Conservation (phyloP, 2,888 invertebrate genomes). For the Amphimallon solstitiale region DNA sequence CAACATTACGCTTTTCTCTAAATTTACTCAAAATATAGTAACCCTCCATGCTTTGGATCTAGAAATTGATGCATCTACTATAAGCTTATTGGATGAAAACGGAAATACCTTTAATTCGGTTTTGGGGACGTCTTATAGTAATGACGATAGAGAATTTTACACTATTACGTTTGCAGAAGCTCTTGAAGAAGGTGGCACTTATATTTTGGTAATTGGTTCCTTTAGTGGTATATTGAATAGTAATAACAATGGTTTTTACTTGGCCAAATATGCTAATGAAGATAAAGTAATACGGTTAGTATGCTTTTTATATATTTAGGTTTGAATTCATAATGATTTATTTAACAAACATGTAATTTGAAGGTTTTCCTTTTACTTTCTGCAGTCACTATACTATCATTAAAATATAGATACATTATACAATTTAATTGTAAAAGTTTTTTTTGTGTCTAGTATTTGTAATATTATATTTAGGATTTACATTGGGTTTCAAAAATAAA, state of each 20-base stretch:
- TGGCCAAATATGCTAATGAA: slow-evolving; percentile 31
- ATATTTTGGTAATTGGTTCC: slow-evolving; percentile 8
- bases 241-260: slow-evolving; percentile 31
- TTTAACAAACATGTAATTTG: no score
- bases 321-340: no score
- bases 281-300: slow-evolving; percentile 5
- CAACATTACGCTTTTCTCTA: not conserved
- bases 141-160: slow-evolving; percentile 18
- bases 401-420: no score
- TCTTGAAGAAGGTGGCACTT: not conserved
- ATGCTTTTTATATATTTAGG: not conserved
- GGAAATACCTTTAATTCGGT: not conserved
- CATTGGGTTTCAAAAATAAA: no score
- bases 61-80: not conserved
- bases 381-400: no score
- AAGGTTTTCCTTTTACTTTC: no score
- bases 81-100: slow-evolving; percentile 1
- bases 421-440: no score
- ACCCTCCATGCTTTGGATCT: slow-evolving; percentile 15
- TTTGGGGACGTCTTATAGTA: slow-evolving; percentile 7
- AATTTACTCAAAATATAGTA: not conserved
- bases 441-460: no score
- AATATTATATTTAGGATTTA: no score
- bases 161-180: slow-evolving; percentile 6
- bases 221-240: slow-evolving; percentile 26